Percentiles rank a stretch among this genome's conserved stretches.
These are phyloP conservation scores for Cynopterus sphinx DNA, from an alignment of 2,797 vertebrate species.

Conservation along the genomic window DNA sequence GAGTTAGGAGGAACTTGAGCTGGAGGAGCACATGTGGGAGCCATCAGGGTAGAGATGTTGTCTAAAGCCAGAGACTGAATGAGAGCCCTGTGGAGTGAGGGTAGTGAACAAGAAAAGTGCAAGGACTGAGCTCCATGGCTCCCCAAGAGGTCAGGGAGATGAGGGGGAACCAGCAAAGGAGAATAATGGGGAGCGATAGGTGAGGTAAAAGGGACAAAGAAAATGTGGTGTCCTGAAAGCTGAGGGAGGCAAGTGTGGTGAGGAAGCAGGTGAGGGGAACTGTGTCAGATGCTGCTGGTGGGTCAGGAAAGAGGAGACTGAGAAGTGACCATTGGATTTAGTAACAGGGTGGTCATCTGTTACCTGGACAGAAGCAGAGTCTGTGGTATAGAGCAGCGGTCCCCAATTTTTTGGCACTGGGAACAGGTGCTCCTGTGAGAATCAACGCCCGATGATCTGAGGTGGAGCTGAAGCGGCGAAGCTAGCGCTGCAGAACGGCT, in stretches of 20 bases:
- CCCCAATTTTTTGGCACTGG: too few relatives aligned
- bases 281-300: background rate
- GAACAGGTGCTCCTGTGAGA: too few relatives aligned
- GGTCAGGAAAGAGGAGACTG: background rate
- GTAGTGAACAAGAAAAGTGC: background rate
- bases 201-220: background rate
- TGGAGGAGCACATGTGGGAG: fast-evolving
- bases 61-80: background rate
- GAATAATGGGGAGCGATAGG: fast-evolving
- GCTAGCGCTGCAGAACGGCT: too few relatives aligned
- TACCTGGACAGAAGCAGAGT: background rate
- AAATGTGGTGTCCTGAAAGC: background rate
- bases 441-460: too few relatives aligned
- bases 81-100: background rate
- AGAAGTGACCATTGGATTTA: background rate
- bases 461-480: too few relatives aligned
- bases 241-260: background rate
- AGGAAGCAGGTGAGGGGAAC: background rate
- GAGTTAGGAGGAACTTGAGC: background rate
- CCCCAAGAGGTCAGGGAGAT: background rate
- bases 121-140: background rate
- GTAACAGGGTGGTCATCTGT: background rate
- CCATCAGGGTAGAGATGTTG: background rate
- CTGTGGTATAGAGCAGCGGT: background rate
- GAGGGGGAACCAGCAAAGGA: background rate